Evolutionary conservation across 2,888 invertebrate species (phyloP), one percentile per base, ranked within the genome.

Genomic region (Drosophila putrida): DNA sequence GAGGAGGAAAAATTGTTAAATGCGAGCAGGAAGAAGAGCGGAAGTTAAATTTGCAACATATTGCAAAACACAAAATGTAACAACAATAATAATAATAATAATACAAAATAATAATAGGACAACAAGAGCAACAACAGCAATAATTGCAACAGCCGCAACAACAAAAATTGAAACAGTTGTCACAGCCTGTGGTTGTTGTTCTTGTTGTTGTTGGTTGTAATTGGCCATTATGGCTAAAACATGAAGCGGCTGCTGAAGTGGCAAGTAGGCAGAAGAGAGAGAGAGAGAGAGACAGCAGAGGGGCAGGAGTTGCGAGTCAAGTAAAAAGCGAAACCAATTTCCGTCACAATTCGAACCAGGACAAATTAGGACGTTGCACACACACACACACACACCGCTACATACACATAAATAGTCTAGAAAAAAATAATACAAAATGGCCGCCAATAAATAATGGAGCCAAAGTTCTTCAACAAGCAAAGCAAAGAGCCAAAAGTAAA

Each of bases 331-430:
- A 75, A 88, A 83, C 87, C 88, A 88, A 83, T 83, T 83, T 83
- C 83, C 88, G 88, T 83, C 75, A 87, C 84, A 84, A 87, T 84
- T 87, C 82, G 72, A 89, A 79, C 69, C 64, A 79, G 65, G 75
- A 89, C 89, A 89, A 89, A 89, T 89, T 84, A 85, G 82, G 78
- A 78, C 65, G 49, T 39, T 44, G 47, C 4, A 46, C 25, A 31
- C 13, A 39, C 33, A 58, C 33, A 49, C 50, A 55, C 54, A 53
- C 36, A 61, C 54, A 44, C 54, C n/a, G n/a, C n/a, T n/a, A 50
- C 28, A 28, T 46, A 44, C 55, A 71, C 44, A 33, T 36, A 36
- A 41, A 41, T 20, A 35, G 15, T 36, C 44, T 46, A 35, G 55
- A 78, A 88, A 20, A 20, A 20, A 20, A 20, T 20, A 20, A 20